Evolutionary conservation across 2,888 invertebrate genomes (phyloP), one percentile per base, ranked within the genome.

Genomic region (Patella depressa): DNA sequence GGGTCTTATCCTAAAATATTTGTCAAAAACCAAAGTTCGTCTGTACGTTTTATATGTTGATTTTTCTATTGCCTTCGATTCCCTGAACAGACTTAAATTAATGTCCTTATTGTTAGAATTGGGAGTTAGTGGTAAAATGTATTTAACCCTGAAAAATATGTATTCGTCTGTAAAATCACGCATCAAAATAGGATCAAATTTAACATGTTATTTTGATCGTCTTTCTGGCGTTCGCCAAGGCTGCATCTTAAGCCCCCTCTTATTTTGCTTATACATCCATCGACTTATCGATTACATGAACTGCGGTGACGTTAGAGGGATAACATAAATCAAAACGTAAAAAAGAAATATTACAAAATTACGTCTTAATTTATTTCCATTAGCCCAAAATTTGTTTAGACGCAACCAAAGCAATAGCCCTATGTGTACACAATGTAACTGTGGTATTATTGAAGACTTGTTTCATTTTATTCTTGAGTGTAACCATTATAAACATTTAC

Each of bases 41-140:
- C n/a, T 57, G 15, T 57, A 57, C 57, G n/a, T 15, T 12, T 57
- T 4, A 57, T 57, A 57, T 57, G 57, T 57, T 11, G 57, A 57
- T 57, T 57, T 55, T 59, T 59, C 59, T 59, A n/a, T 0, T 0
- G 59, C 59, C n/a, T 59, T 55, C 17, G 55, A 55, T 17, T 15
- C 55, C 11, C 15, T 59, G n/a, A 59, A 59, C 15, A 3, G 59
- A 59, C n/a, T n/a, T 0, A 59, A 59, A 59, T 14, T 59, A 2
- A n/a, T 9, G n/a, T 5, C 15, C n/a, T 59, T 59, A n/a, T 59
- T 59, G 59, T n/a, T n/a, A 15, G n/a, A 59, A n/a, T n/a, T n/a
- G n/a, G 59, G 59, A n/a, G 59, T 59, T 3, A 59, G 14, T 59
- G 59, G 59, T n/a, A 59, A 59, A 59, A 59, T 59, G 59, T 59